Conservation (phyloP, 2,888 invertebrate genomes). For the Platycheirus albimanus region DNA sequence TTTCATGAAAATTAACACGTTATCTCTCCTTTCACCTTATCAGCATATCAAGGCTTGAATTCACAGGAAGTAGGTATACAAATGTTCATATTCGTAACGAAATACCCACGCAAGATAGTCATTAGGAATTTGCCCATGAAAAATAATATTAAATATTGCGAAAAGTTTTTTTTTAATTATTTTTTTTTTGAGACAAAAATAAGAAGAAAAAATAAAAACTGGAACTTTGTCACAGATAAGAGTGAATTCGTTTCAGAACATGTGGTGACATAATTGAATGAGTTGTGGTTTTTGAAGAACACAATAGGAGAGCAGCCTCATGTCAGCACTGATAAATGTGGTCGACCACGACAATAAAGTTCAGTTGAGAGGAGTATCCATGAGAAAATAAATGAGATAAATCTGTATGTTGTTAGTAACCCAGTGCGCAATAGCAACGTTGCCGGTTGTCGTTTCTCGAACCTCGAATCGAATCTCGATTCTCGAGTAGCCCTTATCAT, state of each 20-base stretch:
- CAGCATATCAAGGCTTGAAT: neutral
- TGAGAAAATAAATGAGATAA: conserved; percentile 72
- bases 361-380: conserved; percentile 57
- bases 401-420: conserved; percentile 41
- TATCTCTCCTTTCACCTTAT: conserved; percentile 24
- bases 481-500: conserved; percentile 51
- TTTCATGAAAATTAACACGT: no score
- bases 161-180: no score
- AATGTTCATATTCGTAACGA: conserved; percentile 1
- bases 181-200: conserved; percentile 38
- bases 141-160: conserved; percentile 72
- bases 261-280: conserved; percentile 73
- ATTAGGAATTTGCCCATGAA: conserved; percentile 72
- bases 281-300: conserved; percentile 44
- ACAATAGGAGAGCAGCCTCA: conserved; percentile 58
- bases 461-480: neutral
- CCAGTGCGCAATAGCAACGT: conserved; percentile 65
- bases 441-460: conserved; percentile 8
- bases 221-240: conserved; percentile 64
- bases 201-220: conserved; percentile 45
- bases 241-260: conserved; percentile 58
- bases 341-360: conserved; percentile 21
- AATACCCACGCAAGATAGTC: conserved; percentile 53
- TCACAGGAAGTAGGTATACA: conserved; percentile 51
- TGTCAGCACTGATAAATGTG: conserved; percentile 53